Conservation (phyloP, 2,797 vertebrate species). For the Ciconia nigra region DNA sequence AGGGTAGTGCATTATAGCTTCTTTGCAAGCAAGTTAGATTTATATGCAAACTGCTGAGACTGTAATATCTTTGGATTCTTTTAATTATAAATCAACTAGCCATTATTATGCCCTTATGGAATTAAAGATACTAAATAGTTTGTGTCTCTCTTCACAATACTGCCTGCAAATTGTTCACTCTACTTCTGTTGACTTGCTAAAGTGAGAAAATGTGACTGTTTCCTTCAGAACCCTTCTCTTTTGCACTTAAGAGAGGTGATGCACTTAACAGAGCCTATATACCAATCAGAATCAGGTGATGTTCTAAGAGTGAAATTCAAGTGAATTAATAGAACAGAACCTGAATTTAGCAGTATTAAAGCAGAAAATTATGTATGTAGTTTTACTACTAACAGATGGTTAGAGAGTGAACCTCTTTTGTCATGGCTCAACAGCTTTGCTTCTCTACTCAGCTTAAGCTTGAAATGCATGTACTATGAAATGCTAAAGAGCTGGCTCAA, state of each 20-base stretch:
- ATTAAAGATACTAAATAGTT: not conserved
- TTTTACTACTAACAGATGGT: not conserved
- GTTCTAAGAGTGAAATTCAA: not conserved
- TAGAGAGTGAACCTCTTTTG: not conserved
- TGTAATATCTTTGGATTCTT: not conserved
- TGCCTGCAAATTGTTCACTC: not conserved
- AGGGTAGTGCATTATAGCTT: not conserved
- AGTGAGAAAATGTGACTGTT: not conserved
- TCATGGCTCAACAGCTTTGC: not conserved
- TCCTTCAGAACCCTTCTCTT: not conserved
- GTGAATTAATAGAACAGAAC: not conserved
- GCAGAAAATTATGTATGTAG: not conserved
- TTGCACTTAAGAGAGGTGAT: not conserved
- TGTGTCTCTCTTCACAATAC: not conserved
- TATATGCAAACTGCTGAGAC: not conserved
- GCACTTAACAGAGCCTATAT: not conserved
- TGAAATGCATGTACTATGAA: not conserved
- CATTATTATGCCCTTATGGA: not conserved
- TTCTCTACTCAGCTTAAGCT: not conserved
- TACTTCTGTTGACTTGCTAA: not conserved
- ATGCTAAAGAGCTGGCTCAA: not conserved
- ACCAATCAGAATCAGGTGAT: not conserved
- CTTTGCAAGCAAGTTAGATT: not conserved
- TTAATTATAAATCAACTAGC: not conserved
- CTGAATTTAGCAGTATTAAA: not conserved